A percentile compares a stretch with the other conserved stretches of the same genome.
Conservation (phyloP, 1,140 invertebrate species). For the Glomeris maerens region DNA sequence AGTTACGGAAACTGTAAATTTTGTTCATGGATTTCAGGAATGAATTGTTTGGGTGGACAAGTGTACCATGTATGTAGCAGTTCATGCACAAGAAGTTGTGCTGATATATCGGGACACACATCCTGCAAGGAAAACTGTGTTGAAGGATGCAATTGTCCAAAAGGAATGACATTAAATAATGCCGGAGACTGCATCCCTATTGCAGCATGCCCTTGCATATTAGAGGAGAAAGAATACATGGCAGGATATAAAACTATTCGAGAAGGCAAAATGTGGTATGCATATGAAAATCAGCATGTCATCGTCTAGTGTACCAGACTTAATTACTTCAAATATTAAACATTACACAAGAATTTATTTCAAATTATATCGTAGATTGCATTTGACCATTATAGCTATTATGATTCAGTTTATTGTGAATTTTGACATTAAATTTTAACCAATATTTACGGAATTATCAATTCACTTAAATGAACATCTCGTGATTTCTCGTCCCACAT, state of each 20-base stretch:
- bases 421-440: too few relatives aligned
- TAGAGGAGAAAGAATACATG: conserved; percentile 53
- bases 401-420: too few relatives aligned
- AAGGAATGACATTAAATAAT: conserved; percentile 51
- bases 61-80: conserved; percentile 62
- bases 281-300: not conserved
- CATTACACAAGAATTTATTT: too few relatives aligned
- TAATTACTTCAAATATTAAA: too few relatives aligned
- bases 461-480: too few relatives aligned
- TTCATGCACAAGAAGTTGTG: conserved; percentile 53
- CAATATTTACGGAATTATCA: too few relatives aligned
- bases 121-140: conserved; percentile 51
- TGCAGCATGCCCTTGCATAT: conserved; percentile 55
- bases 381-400: too few relatives aligned
- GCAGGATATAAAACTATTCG: conserved; percentile 50
- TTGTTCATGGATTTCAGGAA: conserved; percentile 30
- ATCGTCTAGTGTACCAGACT: not conserved
- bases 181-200: conserved; percentile 59
- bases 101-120: conserved; percentile 39
- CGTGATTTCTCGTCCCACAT: too few relatives aligned
- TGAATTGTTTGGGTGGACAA: conserved; percentile 60
- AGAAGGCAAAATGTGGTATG: conserved; percentile 42
- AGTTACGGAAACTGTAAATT: not conserved
- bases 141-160: conserved; percentile 74
- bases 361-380: too few relatives aligned